Evolutionary conservation across 2,113 vertebrate genomes (phyloP), one percentile per base, ranked within the genome.

Genomic region (Aleadryas rufinucha): DNA sequence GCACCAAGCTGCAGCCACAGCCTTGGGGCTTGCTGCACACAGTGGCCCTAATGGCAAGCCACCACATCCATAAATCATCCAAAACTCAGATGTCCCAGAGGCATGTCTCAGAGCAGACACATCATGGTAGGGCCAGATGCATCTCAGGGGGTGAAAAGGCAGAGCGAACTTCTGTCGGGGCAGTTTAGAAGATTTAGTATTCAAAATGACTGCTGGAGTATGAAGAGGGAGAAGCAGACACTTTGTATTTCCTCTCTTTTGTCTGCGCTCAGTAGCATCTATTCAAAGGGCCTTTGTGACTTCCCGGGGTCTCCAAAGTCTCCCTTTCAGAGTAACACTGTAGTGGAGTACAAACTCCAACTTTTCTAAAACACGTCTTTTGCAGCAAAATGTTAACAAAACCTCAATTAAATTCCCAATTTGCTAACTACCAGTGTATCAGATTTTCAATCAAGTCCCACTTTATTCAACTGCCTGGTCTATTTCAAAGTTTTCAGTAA

Each of bases 371-470:
- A 56, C 7, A 22, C 0, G 4, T 17, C 0, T 6, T 49, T 64
- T 82, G 57, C 30, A 87, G 60, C 17, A 68, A 94, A 93, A 47
- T 37, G 44, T 26, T 84, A 64, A 52, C 11, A 78, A 75, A 95
- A 91, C 52, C 23, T 71, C 90, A 89, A 87, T 93, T 89, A 87
- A 87, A 82, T 82, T 93, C 90, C 69, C 74, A 60, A 82, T 89
- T 93, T 93, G 21, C 65, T 89, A 96, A 86, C 74, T 77, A 91
- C 33, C 74, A 82, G 49, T 15, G 41, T 79, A 91, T 82, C 87
- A 53, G 35, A 54, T 53, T 76, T 87, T 59, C 53, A 75, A 82
- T 87, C 61, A 82, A 52, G 61, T 60, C 87, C 79, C 52, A 66
- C 35, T 87, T 77, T 75, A 63, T 84, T 89, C 39, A 39, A 26